Percentiles rank a stretch among this genome's conserved stretches.
phyloP scores from a whole-genome alignment of 2,888 invertebrate species.

The Monopis laevigella region DNA sequence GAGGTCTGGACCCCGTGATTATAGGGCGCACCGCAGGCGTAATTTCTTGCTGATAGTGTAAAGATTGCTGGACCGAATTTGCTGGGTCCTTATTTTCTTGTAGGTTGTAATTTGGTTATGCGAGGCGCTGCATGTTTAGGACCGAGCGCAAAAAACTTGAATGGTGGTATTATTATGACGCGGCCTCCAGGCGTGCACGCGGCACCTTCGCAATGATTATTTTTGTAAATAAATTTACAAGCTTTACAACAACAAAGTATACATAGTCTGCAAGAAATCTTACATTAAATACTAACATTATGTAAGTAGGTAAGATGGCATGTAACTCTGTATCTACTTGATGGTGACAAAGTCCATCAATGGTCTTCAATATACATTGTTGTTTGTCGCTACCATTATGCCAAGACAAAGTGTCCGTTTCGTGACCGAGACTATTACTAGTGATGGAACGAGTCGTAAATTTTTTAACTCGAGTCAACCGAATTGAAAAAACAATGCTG shows the following conservation, averaged over 20 bases:
- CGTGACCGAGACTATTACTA: too few relatives aligned
- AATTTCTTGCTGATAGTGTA: constrained; percentile 38
- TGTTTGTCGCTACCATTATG: too few relatives aligned
- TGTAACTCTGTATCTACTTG: neutral
- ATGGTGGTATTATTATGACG: constrained; percentile 7
- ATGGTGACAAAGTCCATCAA: neutral
- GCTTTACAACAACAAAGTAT: too few relatives aligned
- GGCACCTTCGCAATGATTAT: constrained; percentile 1
- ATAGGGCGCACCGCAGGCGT: constrained; percentile 15
- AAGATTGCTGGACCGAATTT: constrained; percentile 38
- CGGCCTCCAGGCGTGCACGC: constrained; percentile 4
- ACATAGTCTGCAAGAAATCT: too few relatives aligned
- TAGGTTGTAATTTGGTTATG: constrained; percentile 43
- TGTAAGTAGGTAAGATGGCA: neutral
- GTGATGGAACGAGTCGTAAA: too few relatives aligned
- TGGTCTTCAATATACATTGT: neutral
- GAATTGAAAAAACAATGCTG: too few relatives aligned
- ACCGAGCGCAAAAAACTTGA: neutral
- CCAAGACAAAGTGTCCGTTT: too few relatives aligned
- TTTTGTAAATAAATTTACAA: constrained; percentile 10
- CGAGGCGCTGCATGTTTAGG: constrained; percentile 18
- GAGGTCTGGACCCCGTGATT: constrained; percentile 31
- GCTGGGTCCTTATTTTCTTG: constrained; percentile 30
- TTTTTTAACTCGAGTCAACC: too few relatives aligned
- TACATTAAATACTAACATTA: too few relatives aligned